These are phyloP conservation scores for Amphilophus citrinellus DNA, from an alignment of 2,113 vertebrate genomes.

Conservation along the genomic window DNA sequence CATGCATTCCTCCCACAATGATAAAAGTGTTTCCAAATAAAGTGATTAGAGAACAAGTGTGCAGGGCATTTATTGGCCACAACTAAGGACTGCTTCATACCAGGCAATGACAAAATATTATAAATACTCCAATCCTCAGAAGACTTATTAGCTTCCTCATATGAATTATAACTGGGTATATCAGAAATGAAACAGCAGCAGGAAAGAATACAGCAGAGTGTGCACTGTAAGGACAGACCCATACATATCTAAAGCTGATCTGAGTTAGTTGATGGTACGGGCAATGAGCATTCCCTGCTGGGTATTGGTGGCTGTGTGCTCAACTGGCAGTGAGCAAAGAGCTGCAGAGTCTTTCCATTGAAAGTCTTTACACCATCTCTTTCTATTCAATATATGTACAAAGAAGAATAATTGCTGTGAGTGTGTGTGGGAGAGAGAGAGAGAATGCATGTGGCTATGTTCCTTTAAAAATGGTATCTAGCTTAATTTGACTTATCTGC, in stretches of 20 bases:
- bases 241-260: slow-evolving; percentile 13
- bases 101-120: slow-evolving; percentile 1
- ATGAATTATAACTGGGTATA: neutral
- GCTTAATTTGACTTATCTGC: slow-evolving; percentile 36
- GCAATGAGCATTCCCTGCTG: slow-evolving; percentile 84
- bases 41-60: slow-evolving; percentile 6
- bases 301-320: slow-evolving; percentile 86
- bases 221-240: neutral
- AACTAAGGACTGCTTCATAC: neutral
- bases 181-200: neutral
- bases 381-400: slow-evolving; percentile 80
- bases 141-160: neutral
- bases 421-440: neutral
- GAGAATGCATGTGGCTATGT: neutral
- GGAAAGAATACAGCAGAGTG: neutral
- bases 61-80: neutral
- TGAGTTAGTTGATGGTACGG: slow-evolving; percentile 24
- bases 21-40: slow-evolving; percentile 21
- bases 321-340: slow-evolving; percentile 94
- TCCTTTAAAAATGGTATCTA: slow-evolving; percentile 26
- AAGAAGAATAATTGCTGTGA: slow-evolving; percentile 22
- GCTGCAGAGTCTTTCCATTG: slow-evolving; percentile 98
- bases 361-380: slow-evolving; percentile 91
- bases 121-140: neutral
- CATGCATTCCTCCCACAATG: neutral